Base-by-base conservation (phyloP, 2,888 invertebrate genomes). In the Trisateles emortualis region DNA sequence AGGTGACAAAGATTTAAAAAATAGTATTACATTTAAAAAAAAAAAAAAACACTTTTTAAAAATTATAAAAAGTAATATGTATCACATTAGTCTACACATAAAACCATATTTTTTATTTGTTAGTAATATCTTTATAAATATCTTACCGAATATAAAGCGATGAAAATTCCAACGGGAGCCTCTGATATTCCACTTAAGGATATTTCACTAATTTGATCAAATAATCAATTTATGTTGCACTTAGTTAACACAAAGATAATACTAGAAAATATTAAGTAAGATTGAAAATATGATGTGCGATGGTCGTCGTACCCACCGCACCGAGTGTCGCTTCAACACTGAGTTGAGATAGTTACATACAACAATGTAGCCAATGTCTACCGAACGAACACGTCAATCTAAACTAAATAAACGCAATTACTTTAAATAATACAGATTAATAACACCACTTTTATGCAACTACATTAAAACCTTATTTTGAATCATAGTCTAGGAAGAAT, bases 301-400 rank as follows among this genome's bases (percentile, higher is more conserved):
- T 55, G 42, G 50, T 36, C 44, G 68, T 68, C 40, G 68, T 68
- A 78, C 83, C 78, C 84, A 83, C 86, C 86, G 80, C 83, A 71
- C 72, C 81, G 86, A 88, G 81, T 83, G 87, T 81, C 83, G 79
- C 72, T 77, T 68, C 61, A 83, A 83, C 84, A 89, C 89, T 89
- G 87, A 74, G 77, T 89, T 89, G 87, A 74, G 77, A 52, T 68
- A 70, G 49, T 29, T 19, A 56, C 46, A 32, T 19, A 56, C 46
- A 11, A 64, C 42, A 45, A 52, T 53, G 68, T 61, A 57, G 63
- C 53, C 52, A 63, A 55, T 61, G 59, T 68, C 62, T 63, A 52
- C 59, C 35, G 44, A 24, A 56, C 54, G 35, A 54, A 42, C 50
- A 53, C 44, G 42, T 42, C 47, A 45, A 49, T 50, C 47, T 36